Percentiles rank a stretch among this genome's conserved stretches.
Conservation (phyloP, 2,113 vertebrate species). For the Chiloscyllium plagiosum region DNA sequence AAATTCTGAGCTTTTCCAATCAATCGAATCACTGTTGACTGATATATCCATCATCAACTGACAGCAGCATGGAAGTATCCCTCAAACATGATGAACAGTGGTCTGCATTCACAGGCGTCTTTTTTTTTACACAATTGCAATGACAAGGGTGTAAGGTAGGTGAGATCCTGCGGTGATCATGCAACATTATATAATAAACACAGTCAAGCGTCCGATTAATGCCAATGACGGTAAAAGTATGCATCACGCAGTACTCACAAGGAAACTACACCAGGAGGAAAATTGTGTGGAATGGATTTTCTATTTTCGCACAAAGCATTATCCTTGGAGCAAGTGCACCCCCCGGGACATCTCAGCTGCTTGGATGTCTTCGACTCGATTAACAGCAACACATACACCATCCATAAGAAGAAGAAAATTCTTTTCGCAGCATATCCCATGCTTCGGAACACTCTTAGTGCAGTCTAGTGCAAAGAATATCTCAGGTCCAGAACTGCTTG, state of each 20-base stretch:
- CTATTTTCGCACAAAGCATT: slow-evolving; percentile 53
- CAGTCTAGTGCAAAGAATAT: not conserved
- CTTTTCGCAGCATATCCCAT: not conserved
- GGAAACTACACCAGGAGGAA: slow-evolving; percentile 50
- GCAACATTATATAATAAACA: not conserved
- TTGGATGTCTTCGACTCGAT: not conserved
- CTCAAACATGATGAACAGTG: not conserved
- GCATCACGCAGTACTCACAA: slow-evolving; percentile 48
- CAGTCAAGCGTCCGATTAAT: not conserved
- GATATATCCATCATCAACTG: not conserved
- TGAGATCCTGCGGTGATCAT: not conserved
- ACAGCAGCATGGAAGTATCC: not conserved
- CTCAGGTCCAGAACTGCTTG: not conserved
- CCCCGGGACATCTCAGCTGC: slow-evolving; percentile 45
- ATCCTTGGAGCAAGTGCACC: slow-evolving; percentile 55
- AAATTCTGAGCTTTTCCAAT: not conserved
- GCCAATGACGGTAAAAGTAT: not conserved
- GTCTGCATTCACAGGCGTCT: not conserved
- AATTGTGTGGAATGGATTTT: slow-evolving; percentile 48
- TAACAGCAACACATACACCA: not conserved
- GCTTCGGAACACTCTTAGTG: not conserved
- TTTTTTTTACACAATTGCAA: not conserved
- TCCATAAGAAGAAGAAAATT: not conserved
- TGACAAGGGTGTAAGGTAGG: not conserved
- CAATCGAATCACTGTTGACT: not conserved